phyloP scores from a whole-genome alignment of 2,888 invertebrate species.

The Aphodius sticticus region DNA sequence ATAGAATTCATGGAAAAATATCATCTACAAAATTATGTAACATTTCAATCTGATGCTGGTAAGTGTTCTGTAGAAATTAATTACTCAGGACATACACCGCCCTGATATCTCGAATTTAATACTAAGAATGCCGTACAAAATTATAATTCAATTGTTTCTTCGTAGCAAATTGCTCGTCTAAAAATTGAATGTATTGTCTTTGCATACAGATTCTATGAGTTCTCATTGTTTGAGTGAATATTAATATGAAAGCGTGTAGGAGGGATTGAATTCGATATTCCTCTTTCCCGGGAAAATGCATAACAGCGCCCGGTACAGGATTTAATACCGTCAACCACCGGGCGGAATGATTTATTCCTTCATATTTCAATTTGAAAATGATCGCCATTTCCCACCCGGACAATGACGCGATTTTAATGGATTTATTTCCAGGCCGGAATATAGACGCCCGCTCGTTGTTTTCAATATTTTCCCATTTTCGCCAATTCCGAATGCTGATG shows the following conservation, averaged over 20 bases:
- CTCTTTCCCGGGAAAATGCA: not conserved
- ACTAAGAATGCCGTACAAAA: no score
- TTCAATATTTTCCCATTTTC: slow-evolving; percentile 19
- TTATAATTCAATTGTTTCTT: no score
- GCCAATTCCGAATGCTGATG: not conserved
- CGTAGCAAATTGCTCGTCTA: no score
- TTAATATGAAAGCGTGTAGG: not conserved
- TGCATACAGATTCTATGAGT: not conserved
- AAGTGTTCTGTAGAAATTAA: no score
- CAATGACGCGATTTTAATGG: slow-evolving; percentile 15
- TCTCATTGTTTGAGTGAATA: not conserved
- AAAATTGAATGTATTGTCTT: not conserved
- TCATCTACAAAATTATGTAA: no score
- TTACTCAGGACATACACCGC: no score
- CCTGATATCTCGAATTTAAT: no score
- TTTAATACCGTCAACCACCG: slow-evolving; percentile 19
- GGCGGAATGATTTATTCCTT: slow-evolving; percentile 20
- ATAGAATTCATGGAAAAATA: no score
- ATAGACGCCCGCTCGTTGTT: slow-evolving; percentile 8
- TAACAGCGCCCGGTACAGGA: not conserved
- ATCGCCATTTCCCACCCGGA: slow-evolving; percentile 20
- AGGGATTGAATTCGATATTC: not conserved
- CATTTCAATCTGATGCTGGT: no score
- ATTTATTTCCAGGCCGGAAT: slow-evolving; percentile 10
- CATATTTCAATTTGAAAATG: slow-evolving; percentile 24